phyloP scores from a whole-genome alignment of 30 jellyfish, hydroid and myxozoan species.

The Pseudorhiza aurosa region DNA sequence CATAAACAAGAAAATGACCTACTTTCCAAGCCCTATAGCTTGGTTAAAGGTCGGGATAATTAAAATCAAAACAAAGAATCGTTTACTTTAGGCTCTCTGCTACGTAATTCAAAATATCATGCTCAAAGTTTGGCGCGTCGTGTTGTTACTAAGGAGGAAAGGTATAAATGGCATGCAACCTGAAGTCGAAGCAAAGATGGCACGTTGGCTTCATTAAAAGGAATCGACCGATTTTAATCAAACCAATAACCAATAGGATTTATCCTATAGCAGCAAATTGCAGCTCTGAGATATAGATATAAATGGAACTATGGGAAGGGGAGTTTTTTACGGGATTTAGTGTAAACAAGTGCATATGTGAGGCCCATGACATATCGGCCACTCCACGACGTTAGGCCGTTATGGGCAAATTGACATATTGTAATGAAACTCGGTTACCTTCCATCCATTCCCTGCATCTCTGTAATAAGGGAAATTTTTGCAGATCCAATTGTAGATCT shows the following conservation, averaged over 20 bases:
- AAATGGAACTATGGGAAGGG: too few relatives aligned
- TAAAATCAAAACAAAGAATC: too few relatives aligned
- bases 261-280: too few relatives aligned
- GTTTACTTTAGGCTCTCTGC: too few relatives aligned
- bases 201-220: background rate
- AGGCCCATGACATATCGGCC: constrained; percentile 9
- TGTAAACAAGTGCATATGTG: background rate
- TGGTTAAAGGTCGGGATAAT: too few relatives aligned
- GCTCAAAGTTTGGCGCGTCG: constrained; percentile 15
- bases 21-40: too few relatives aligned
- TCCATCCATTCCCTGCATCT: constrained; percentile 97
- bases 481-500: constrained; percentile 94
- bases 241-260: too few relatives aligned
- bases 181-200: background rate
- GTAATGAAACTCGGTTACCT: constrained; percentile 51
- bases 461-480: constrained; percentile 91
- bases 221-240: too few relatives aligned
- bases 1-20: too few relatives aligned
- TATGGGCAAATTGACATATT: background rate
- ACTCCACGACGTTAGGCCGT: constrained; percentile 6
- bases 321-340: too few relatives aligned
- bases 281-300: too few relatives aligned
- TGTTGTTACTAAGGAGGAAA: constrained; percentile 1
- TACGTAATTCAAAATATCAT: too few relatives aligned
- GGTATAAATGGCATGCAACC: background rate